Conservation (phyloP, 2,888 invertebrate species). For the Drosophila dives region DNA sequence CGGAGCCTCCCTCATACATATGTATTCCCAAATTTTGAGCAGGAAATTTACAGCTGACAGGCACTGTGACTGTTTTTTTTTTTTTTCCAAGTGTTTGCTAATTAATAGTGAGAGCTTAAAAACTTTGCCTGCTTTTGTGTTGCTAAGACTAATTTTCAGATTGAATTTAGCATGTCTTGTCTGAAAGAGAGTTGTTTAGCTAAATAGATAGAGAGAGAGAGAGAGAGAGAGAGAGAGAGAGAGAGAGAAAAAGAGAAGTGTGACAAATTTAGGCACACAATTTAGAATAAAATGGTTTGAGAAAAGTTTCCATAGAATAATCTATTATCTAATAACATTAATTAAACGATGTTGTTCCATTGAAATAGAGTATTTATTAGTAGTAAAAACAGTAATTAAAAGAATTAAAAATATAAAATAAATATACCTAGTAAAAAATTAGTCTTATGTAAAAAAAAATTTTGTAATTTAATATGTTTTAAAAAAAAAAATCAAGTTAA, state of each 20-base stretch:
- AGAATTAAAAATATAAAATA: background rate
- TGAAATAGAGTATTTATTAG: background rate
- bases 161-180: background rate
- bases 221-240: background rate
- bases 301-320: slow-evolving; percentile 1
- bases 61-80: slow-evolving; percentile 15
- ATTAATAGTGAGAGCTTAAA: slow-evolving; percentile 30
- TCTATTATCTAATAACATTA: background rate
- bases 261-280: background rate
- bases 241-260: background rate
- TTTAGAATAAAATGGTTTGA: background rate
- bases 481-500: too few relatives aligned
- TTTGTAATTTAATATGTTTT: background rate
- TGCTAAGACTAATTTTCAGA: slow-evolving; percentile 12
- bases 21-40: slow-evolving; percentile 14
- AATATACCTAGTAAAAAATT: too few relatives aligned
- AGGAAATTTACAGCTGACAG: slow-evolving; percentile 24
- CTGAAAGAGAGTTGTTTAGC: too few relatives aligned
- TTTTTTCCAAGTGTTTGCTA: slow-evolving; percentile 25
- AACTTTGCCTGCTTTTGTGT: slow-evolving; percentile 17
- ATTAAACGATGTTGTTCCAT: background rate
- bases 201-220: too few relatives aligned
- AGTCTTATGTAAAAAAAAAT: too few relatives aligned
- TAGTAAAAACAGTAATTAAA: background rate
- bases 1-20: slow-evolving; percentile 25